These are phyloP conservation scores for Muraenolepis orangiensis DNA, from an alignment of 2,797 vertebrate genomes.

Conservation along the genomic window DNA sequence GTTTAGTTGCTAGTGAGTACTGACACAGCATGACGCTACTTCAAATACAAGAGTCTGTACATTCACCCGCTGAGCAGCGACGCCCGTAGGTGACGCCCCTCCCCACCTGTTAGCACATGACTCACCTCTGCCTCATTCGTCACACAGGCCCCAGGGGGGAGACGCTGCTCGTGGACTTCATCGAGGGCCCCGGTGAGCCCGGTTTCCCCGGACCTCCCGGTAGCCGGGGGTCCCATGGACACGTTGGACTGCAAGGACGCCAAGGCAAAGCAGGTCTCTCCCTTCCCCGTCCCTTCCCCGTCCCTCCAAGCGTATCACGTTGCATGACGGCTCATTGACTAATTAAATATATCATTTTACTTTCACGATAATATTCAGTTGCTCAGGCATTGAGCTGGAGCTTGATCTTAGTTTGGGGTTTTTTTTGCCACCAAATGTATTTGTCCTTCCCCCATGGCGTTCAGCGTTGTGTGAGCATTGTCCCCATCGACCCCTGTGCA, in stretches of 20 bases:
- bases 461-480: not conserved
- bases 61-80: not conserved
- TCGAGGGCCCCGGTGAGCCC: conserved; percentile 69
- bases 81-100: not conserved
- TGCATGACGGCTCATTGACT: not conserved
- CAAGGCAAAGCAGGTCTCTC: conserved; percentile 50
- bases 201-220: conserved; percentile 76
- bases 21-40: not conserved
- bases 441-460: not conserved
- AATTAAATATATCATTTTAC: not conserved
- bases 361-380: not conserved
- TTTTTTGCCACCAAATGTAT: not conserved
- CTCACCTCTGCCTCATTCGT: not conserved
- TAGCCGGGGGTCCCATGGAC: conserved; percentile 61
- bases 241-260: conserved; percentile 39
- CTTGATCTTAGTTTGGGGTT: not conserved
- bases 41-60: not conserved
- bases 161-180: conserved; percentile 49
- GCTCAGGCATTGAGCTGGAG: not conserved
- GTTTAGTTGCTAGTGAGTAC: not conserved
- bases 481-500: conserved; percentile 14
- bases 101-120: not conserved
- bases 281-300: not conserved
- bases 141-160: conserved; percentile 54
- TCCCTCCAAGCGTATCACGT: not conserved